A percentile compares a stretch with the other conserved stretches of the same genome.
Evolutionary conservation across 2,797 vertebrate genomes (phyloP).

Genomic region (Anguilla anguilla): DNA sequence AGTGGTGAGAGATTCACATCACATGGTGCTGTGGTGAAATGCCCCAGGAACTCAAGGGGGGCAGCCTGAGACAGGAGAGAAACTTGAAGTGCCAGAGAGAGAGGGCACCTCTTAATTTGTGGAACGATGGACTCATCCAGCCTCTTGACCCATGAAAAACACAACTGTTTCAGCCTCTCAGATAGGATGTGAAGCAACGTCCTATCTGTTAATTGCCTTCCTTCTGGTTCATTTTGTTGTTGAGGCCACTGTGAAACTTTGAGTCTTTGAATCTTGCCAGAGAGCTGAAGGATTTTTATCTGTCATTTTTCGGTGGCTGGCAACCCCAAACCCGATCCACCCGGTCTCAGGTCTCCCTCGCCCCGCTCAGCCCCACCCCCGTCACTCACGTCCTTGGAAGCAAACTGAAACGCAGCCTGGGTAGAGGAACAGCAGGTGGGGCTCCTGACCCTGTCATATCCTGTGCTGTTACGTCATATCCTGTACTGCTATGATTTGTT

Average conservation of each 20-base stretch:
- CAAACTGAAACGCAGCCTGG: neutral
- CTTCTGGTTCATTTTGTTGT: neutral
- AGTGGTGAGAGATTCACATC: neutral
- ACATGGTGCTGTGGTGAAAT: neutral
- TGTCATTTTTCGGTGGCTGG: no score
- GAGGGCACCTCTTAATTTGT: no score
- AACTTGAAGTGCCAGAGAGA: neutral
- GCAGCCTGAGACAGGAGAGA: neutral
- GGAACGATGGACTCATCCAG: no score
- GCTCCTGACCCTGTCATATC: neutral
- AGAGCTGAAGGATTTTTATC: no score
- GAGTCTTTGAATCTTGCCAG: no score
- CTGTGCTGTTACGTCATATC: no score
- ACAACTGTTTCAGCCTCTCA: no score
- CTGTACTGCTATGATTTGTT: no score
- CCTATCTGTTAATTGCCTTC: no score
- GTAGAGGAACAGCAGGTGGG: neutral
- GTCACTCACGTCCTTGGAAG: neutral
- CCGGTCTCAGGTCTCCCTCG: neutral
- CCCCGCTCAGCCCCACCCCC: neutral
- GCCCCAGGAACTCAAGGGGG: no score
- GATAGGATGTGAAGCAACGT: no score
- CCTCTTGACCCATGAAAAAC: no score
- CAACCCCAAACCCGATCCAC: neutral
- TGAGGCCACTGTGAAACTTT: neutral